phyloP scores from a whole-genome alignment of 2,888 invertebrate species.

The Pterostichus madidus region DNA sequence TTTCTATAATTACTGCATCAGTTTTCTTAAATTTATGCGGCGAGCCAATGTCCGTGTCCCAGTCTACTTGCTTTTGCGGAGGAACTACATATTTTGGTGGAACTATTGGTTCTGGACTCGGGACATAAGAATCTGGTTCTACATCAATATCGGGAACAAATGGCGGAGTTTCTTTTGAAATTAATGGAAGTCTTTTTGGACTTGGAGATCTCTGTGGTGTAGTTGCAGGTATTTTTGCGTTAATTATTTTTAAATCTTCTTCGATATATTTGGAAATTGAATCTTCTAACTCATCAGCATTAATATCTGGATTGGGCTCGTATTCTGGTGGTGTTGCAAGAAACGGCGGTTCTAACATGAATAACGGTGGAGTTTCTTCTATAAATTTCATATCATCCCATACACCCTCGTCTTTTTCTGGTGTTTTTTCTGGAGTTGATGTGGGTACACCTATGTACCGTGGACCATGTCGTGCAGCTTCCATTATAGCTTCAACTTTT shows the following conservation, averaged over 20 bases:
- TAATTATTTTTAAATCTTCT: slow-evolving; percentile 57
- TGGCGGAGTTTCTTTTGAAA: slow-evolving; percentile 11
- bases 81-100: slow-evolving; percentile 25
- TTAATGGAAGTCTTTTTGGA: slow-evolving; percentile 24
- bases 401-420: slow-evolving; percentile 28
- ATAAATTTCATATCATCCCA: slow-evolving; percentile 32
- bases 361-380: slow-evolving; percentile 37
- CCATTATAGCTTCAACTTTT: slow-evolving; percentile 28
- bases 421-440: slow-evolving; percentile 8
- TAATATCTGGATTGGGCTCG: slow-evolving; percentile 43
- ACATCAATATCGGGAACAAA: slow-evolving; percentile 37
- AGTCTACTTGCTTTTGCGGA: slow-evolving; percentile 9
- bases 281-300: slow-evolving; percentile 45
- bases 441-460: slow-evolving; percentile 2
- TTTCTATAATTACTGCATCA: slow-evolving; percentile 28
- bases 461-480: slow-evolving; percentile 34
- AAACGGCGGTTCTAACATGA: slow-evolving; percentile 36
- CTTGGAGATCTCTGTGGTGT: slow-evolving; percentile 54
- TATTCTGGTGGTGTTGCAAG: slow-evolving; percentile 49
- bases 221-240: slow-evolving; percentile 47
- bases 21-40: background rate
- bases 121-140: background rate
- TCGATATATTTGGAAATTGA: slow-evolving; percentile 30
- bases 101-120: slow-evolving; percentile 28
- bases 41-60: slow-evolving; percentile 20